Evolutionary conservation across 2,888 invertebrate genomes (phyloP).

Genomic region (Griposia aprilina): DNA sequence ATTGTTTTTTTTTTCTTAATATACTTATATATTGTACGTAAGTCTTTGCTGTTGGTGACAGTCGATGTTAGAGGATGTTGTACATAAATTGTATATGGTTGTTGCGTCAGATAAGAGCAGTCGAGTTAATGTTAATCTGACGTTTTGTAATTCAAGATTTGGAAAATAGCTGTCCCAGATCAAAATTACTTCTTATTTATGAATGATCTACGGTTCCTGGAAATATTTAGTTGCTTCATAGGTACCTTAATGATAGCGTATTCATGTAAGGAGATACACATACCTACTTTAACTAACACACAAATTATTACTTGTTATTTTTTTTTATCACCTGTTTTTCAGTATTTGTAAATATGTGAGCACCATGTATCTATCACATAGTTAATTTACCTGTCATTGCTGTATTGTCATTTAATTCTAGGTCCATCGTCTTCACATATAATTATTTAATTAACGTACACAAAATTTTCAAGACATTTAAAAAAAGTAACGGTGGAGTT

Average conservation of each 20-base stretch:
- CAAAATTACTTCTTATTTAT: not conserved
- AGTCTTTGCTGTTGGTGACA: conserved; percentile 18
- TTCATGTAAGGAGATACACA: not conserved
- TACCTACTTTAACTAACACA: not conserved
- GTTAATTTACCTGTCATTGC: too few species aligned
- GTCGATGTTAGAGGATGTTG: conserved; percentile 8
- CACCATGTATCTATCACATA: too few species aligned
- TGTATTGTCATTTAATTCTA: too few species aligned
- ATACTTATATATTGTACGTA: conserved; percentile 4
- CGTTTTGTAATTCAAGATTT: not conserved
- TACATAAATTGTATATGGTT: not conserved
- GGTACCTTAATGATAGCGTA: not conserved
- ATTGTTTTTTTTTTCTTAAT: conserved; percentile 32
- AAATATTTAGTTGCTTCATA: not conserved
- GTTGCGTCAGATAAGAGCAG: not conserved
- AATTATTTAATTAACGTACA: too few species aligned
- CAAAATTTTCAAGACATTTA: too few species aligned
- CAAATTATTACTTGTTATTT: too few species aligned
- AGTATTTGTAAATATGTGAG: too few species aligned
- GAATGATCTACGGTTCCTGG: not conserved
- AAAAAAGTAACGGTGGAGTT: too few species aligned
- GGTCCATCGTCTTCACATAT: too few species aligned
- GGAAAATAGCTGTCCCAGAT: not conserved
- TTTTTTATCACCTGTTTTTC: too few species aligned
- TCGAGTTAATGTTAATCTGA: not conserved